Base-by-base conservation (phyloP, 2,113 vertebrate species). In the Condylura cristata region DNA sequence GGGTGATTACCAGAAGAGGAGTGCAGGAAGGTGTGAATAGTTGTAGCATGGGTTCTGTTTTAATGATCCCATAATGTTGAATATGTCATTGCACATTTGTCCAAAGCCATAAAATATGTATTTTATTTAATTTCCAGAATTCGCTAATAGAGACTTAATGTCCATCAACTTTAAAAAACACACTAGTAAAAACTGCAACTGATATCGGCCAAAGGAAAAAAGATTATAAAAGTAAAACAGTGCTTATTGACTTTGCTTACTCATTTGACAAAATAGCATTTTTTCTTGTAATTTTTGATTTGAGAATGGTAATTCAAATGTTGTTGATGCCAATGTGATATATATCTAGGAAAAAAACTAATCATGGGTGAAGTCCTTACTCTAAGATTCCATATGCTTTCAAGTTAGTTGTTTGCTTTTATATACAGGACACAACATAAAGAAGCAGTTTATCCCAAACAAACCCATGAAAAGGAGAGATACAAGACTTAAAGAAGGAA, bases 111-210 rank as follows among this genome's bases (percentile, higher is more conserved):
- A 56, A 56, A 56, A 56, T 56, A 56, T 8, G 5, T 56, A 7
- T 51, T 56, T 26, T 86, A 10, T 93, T 34, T 8, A 53, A 81
- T 93, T 91, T 82, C 56, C 37, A 95, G 80, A 95, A 93, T 58
- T 86, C 66, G 96, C 96, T 97, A 96, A 96, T 96, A 82, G 44
- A 78, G 93, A 92, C 72, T 88, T 84, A 96, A 94, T 53, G 24
- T 61, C 44, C 87, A 96, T 70, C 66, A 95, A 84, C 70, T 90
- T 88, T 56, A 96, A 91, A 56, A 96, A 92, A 32, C 56, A 95
- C n/a, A 51, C 16, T 68, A 41, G 86, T 95, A 58, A 95, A 88
- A 80, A 83, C 39, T 93, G 79, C 56, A 92, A 24, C 37, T 93
- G 58, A 91, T 12, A 48, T 0, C 86, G 56, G 78, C 63, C 68